These are phyloP conservation scores for Kuschelorhynchus macadamiae DNA, from an alignment of 2,888 invertebrate genomes.

Conservation along the genomic window DNA sequence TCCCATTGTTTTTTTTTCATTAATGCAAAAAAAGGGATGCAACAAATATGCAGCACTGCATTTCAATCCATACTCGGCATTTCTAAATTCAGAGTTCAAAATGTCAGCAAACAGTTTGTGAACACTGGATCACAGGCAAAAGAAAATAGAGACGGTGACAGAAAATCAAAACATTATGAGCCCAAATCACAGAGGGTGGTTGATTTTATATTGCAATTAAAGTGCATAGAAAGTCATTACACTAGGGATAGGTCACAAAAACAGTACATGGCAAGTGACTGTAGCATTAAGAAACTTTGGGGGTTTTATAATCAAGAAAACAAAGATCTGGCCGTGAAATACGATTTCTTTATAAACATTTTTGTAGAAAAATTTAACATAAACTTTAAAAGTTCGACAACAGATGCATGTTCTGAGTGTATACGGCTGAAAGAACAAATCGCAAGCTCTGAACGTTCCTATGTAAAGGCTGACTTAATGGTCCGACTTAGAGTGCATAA, in stretches of 20 bases:
- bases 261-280: conserved; percentile 17
- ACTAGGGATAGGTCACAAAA: conserved; percentile 3
- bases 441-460: not conserved
- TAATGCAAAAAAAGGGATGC: not conserved
- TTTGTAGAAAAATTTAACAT: conserved; percentile 19
- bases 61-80: not conserved
- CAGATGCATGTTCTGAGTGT: conserved; percentile 14
- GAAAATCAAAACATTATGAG: not conserved
- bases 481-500: conserved; percentile 14
- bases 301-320: conserved; percentile 5
- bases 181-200: not conserved
- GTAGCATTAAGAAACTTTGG: conserved; percentile 22
- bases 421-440: no score
- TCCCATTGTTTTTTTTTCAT: not conserved
- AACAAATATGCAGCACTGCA: not conserved
- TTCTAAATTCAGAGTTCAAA: conserved; percentile 5
- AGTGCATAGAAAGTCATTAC: conserved; percentile 2
- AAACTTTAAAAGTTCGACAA: conserved; percentile 16
- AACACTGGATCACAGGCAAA: not conserved
- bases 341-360: conserved; percentile 12
- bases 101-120: not conserved
- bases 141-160: conserved; percentile 6
- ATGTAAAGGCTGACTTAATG: conserved; percentile 22
- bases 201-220: not conserved
- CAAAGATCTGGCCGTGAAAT: conserved; percentile 18